Conservation (phyloP, 2,797 vertebrate genomes). For the Sebastes aleutianus region DNA sequence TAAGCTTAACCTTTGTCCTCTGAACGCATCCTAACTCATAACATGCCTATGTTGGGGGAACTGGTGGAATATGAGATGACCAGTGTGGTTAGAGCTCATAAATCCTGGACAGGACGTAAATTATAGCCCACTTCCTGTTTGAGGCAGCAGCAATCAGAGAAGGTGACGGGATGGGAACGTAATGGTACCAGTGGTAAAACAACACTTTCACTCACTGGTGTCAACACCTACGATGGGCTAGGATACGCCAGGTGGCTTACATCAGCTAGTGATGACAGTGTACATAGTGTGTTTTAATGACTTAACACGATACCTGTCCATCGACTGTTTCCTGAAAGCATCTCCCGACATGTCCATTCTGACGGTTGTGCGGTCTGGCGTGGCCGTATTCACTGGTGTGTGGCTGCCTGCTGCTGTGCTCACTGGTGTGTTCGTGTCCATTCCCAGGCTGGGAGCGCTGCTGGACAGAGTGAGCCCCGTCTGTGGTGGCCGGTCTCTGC, state of each 20-base stretch:
- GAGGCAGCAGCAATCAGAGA: constrained; percentile 24
- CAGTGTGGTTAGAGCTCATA: constrained; percentile 39
- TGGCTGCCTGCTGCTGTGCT: constrained; percentile 65
- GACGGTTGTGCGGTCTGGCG: constrained; percentile 56
- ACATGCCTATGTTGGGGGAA: constrained; percentile 17
- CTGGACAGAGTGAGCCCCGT: constrained; percentile 84
- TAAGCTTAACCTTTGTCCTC: constrained; percentile 19
- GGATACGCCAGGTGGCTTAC: constrained; percentile 2
- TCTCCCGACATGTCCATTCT: constrained; percentile 82
- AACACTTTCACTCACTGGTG: constrained; percentile 4
- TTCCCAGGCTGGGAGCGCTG: constrained; percentile 81
- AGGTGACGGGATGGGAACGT: constrained; percentile 15
- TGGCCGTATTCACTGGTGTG: constrained; percentile 45
- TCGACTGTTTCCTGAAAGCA: constrained; percentile 90
- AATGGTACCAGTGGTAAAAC: constrained; percentile 27
- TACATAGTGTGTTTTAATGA: background rate
- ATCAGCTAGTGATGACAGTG: constrained; percentile 26
- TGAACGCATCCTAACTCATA: constrained; percentile 37
- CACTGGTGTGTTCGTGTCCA: constrained; percentile 62
- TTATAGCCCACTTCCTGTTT: constrained; percentile 39
- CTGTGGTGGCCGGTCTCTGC: constrained; percentile 75
- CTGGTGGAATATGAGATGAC: constrained; percentile 47
- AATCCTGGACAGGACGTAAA: constrained; percentile 48
- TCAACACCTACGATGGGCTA: constrained; percentile 1
- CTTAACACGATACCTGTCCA: constrained; percentile 85